Base-by-base conservation (phyloP, 1,140 invertebrate species). In the Temnothorax curvispinosus region DNA sequence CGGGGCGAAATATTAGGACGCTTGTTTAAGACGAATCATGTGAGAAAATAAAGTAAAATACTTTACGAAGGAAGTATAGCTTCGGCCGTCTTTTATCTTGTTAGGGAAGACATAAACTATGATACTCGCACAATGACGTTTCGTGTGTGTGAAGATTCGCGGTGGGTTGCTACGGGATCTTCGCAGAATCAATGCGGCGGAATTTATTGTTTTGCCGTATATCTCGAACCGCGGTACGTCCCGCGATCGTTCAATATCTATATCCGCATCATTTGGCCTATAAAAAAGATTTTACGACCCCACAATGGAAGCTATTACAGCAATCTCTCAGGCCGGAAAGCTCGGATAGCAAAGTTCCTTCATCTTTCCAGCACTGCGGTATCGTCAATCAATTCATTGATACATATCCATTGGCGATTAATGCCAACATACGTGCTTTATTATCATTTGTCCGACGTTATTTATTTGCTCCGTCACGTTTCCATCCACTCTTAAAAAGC, bases 201-300 rank as follows among this genome's bases (percentile, higher is more conserved):
- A 78, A 76, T 78, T 85, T 54, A 85, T 64, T n/a, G 58, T 78
- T 65, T 41, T 9, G 54, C 15, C 4, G 13, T 85, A 77, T 64
- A 85, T 77, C 58, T 85, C 38, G 15, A 15, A 75, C 8, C 65
- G 47, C 50, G 47, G 5, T 32, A 60, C 13, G 6, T 50, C 35
- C 15, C 15, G 38, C 38, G 67, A 84, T 84, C 69, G 11, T 84
- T 75, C 8, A 52, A 35, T 85, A 78, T 65, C 32, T 85, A 38
- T 50, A 8, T 78, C 58, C 38, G 82, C 44, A 85, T 85, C 58
- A 41, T n/a, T 78, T 56, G 74, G 74, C 78, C 74, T 32, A 78
- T 65, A 85, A 85, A 85, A 62, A 76, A 65, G 21, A 56, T 85
- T 85, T 85, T 85, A 85, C 60, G 74, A 78, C 13, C 9, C 7